These are phyloP conservation scores for Anagrus nilaparvatae DNA, from an alignment of 1,140 invertebrate genomes.

Conservation along the genomic window DNA sequence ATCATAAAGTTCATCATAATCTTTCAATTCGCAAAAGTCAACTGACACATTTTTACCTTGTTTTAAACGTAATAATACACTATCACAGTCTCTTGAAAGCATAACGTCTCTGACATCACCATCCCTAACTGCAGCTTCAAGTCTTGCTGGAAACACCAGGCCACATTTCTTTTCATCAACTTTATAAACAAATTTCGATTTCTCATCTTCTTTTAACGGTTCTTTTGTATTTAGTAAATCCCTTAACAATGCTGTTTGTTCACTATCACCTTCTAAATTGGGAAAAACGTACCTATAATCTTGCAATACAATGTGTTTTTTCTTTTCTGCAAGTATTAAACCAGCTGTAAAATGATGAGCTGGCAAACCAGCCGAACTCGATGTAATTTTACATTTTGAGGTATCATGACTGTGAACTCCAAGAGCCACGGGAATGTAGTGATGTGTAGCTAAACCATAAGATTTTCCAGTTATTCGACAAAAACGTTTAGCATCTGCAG, in stretches of 20 bases:
- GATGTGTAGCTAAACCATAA: constrained; percentile 61
- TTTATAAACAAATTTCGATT: constrained; percentile 60
- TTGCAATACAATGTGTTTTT: constrained; percentile 53
- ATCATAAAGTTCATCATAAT: constrained; percentile 47
- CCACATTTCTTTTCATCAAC: constrained; percentile 62
- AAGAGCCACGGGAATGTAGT: constrained; percentile 66
- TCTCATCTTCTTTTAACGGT: constrained; percentile 40
- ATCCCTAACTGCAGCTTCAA: constrained; percentile 65
- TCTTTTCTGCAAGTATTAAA: constrained; percentile 49
- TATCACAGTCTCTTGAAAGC: constrained; percentile 63
- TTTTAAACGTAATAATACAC: constrained; percentile 59
- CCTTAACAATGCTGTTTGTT: constrained; percentile 49
- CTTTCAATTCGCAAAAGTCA: constrained; percentile 53
- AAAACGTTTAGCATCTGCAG: constrained; percentile 66
- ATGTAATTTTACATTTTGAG: constrained; percentile 56
- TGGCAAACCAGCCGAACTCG: constrained; percentile 42
- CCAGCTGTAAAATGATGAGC: constrained; percentile 48
- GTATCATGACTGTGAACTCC: constrained; percentile 46
- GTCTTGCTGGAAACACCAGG: constrained; percentile 61
- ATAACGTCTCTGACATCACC: constrained; percentile 68
- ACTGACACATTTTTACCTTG: constrained; percentile 61
- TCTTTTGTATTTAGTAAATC: constrained; percentile 53
- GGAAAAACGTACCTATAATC: constrained; percentile 68
- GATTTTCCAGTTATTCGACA: constrained; percentile 76
- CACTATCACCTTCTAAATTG: constrained; percentile 52